Base-by-base conservation (phyloP, 2,797 vertebrate species). In the Ara ararauna region DNA sequence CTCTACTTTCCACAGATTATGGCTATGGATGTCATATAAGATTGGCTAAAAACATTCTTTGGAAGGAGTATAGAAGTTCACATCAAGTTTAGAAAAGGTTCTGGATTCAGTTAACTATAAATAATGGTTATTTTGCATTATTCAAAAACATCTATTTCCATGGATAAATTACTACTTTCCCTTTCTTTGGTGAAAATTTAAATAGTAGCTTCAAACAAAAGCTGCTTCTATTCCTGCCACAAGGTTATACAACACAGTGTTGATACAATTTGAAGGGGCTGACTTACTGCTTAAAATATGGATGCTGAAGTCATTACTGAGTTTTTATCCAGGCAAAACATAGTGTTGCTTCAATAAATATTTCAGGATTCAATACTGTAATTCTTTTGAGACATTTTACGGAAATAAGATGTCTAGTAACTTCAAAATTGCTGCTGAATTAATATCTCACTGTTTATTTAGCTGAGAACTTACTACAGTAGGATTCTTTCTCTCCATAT, bases 91-190 rank as follows among this genome's bases (percentile, higher is more conserved):
- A 96, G 91, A 75, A 95, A 95, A 94, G 84, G 72, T 89, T 95
- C 94, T 96, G 96, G 86, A 94, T 68, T 36, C 68, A 94, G 81
- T 90, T 93, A 96, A 92, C 90, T 58, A 92, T 90, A 95, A 96
- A 96, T 96, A 96, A 95, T 95, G 81, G 93, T 92, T 94, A 96
- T 96, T 95, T 96, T 95, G 95, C 95, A 96, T 94, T 96, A 95
- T 89, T 89, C 94, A 93, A 81, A 95, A 93, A 91, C 95, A 93
- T 95, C 94, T 94, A 96, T 96, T 96, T 96, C 93, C 94, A 95
- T 47, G 80, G 94, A 96, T 90, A 96, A 97, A 97, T 96, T 94
- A 42, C 95, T 96, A 87, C 90, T 93, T 94, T 93, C 90, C 65
- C 71, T 82, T 93, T 95, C 65, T 93, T 84, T 95, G 94, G 93